Base-by-base conservation (phyloP, 2,888 invertebrate genomes). In the Scelioninae gen. 1 region DNA sequence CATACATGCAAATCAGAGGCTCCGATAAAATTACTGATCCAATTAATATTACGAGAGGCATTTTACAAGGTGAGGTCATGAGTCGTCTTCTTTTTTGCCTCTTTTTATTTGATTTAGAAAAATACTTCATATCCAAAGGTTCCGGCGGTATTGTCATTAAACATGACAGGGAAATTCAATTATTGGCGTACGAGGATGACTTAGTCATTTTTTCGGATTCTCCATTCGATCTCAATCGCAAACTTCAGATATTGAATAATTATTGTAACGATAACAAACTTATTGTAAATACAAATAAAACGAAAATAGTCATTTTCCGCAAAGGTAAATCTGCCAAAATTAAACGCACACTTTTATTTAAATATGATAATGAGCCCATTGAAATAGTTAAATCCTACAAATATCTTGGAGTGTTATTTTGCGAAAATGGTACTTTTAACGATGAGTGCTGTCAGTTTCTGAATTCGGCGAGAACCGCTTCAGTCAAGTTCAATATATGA, bases 371-470 rank as follows among this genome's bases (percentile, higher is more conserved):
- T 23, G 53, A 53, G 2, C 5, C 2, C 2, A 7, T 53, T 5
- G 53, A 53, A 4, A 53, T 53, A 9, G 53, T 53, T 9, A 53
- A 29, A 53, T 11, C 7, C 4, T 53, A 53, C 13, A 53, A 53
- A 13, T 53, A n/a, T 16, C n/a, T 31, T 5, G 53, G 32, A 31
- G 53, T 53, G 15, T 31, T 53, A 53, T 53, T 53, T n/a, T 53
- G 31, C 1, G 53, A 53, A 53, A 10, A 8, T n/a, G 53, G 53
- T n/a, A 29, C 10, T 4, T 53, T 31, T 31, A 7, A 7, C n/a
- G 2, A 29, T n/a, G 32, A 31, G 2, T 53, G 53, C n/a, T 11
- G 31, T 32, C 11, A 4, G 10, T 53, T 53, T 53, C 31, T 31
- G 7, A 53, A 53, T n/a, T 53, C 53, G 10, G 53, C 53, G 6